A percentile compares a stretch with the other conserved stretches of the same genome.
These are phyloP conservation scores for Gambelia wislizenii DNA, from an alignment of 2,797 vertebrate genomes.

Conservation along the genomic window DNA sequence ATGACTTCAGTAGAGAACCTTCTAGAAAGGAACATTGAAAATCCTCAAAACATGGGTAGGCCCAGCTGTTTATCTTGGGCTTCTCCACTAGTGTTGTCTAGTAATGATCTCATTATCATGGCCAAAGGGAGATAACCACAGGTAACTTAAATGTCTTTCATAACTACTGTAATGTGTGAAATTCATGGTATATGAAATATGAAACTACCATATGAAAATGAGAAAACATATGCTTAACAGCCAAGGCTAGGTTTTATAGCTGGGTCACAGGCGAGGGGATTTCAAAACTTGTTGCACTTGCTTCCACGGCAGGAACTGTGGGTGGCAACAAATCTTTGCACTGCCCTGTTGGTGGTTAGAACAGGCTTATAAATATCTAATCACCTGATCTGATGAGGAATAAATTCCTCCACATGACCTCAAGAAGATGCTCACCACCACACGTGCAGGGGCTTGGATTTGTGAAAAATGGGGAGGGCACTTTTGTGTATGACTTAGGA, in stretches of 20 bases:
- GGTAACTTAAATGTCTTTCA: not conserved
- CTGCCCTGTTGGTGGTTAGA: not conserved
- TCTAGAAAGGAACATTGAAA: not conserved
- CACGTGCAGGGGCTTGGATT: no score
- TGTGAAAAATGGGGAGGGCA: not conserved
- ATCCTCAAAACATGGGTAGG: not conserved
- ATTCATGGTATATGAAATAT: not conserved
- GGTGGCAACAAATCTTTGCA: not conserved
- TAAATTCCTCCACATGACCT: not conserved
- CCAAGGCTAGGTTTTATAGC: not conserved
- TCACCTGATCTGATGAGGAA: not conserved
- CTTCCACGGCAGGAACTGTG: not conserved
- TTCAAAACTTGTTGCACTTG: not conserved
- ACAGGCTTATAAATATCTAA: no score
- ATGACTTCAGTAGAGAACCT: not conserved
- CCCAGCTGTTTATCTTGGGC: not conserved
- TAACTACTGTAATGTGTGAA: no score
- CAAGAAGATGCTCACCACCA: not conserved
- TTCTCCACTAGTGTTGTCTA: not conserved
- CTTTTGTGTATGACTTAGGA: no score
- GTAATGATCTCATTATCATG: not conserved
- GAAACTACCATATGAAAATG: not conserved
- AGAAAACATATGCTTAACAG: not conserved
- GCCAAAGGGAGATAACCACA: not conserved
- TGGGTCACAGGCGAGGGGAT: not conserved